Evolutionary conservation across 2,888 invertebrate species (phyloP), one percentile per base, ranked within the genome.

Genomic region (Microctonus hyperodae): DNA sequence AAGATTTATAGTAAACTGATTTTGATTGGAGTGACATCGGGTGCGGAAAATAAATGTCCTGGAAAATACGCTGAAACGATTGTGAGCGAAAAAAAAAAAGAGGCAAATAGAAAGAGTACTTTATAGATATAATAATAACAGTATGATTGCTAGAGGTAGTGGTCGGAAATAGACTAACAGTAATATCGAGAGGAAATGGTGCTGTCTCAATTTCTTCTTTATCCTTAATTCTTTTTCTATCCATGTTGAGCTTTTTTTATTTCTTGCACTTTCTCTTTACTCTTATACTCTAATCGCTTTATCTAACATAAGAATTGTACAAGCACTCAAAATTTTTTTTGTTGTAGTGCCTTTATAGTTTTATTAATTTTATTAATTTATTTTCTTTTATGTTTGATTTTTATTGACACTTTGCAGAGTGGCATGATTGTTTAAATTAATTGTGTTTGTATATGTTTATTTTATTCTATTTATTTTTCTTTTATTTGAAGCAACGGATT

Each of bases 401-500:
- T 16, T 20, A 44, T n/a, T 37, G 13, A 37, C n/a, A 11, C 11
- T n/a, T 37, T n/a, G n/a, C 37, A n/a, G 37, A n/a, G n/a, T 37
- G 13, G n/a, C 37, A n/a, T n/a, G n/a, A 37, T 37, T 37, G 7
- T 37, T 37, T n/a, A 13, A 37, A 44, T 44, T 4, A 44, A 16
- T 44, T 44, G 16, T 16, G 6, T 44, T 7, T 7, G 4, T 16
- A n/a, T 44, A 4, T 44, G 4, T 44, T 44, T n/a, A n/a, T 44
- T n/a, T 16, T 16, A 20, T 2, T 44, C 16, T 44, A 1, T 44
- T 75, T 75, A 16, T n/a, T 78, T 78, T 75, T 73, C 75, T 71
- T 68, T 76, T 74, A 74, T 76, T 59, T 40, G 16, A 60, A 5
- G 56, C 65, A 31, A 55, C 31, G 55, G 48, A 37, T 16, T 20